Base-by-base conservation (phyloP, 2,113 vertebrate species). In the Megalops atlanticus region DNA sequence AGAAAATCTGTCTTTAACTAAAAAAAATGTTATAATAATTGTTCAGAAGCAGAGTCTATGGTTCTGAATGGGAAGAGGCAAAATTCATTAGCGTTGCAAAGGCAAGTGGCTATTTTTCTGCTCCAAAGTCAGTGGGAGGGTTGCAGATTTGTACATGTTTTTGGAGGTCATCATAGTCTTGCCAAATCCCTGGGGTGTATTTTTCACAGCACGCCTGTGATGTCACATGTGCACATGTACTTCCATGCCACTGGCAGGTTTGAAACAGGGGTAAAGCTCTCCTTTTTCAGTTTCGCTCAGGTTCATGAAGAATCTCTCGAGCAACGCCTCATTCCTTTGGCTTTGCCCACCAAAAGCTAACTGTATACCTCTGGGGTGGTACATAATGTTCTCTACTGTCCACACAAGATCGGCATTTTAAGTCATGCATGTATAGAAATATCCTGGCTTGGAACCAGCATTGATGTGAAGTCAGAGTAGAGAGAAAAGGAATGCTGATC, bases 341-440 rank as follows among this genome's bases (percentile, higher is more conserved):
- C 70, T 18, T 16, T 2, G 21, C 8, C 10, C 71, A 38, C 33
- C 16, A 31, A 39, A 38, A 40, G 36, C 18, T 1, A 31, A 24
- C 58, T 24, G 18, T 24, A 1, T 31, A 21, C n/a, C 58, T n/a
- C 2, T 8, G 2, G n/a, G 11, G n/a, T 8, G 24, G n/a, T 64
- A 24, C 3, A n/a, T 27, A 74, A 43, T 24, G 0, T 15, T 45
- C 39, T 10, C n/a, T 10, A 8, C 5, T 27, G 39, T n/a, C 10
- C 58, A 31, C 58, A 24, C 58, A 11, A 11, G n/a, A 31, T 11
- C 31, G 12, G 39, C 14, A 43, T 43, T 27, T 41, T 21, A 73
- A 79, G 39, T 70, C 36, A 16, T 27, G 74, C 74, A 41, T 80
- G 41, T 76, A 52, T 77, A 45, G 45, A 79, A 80, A 76, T 47